Evolutionary conservation across 2,797 vertebrate genomes (phyloP).

Genomic region (Chaetophractus vellerosus): DNA sequence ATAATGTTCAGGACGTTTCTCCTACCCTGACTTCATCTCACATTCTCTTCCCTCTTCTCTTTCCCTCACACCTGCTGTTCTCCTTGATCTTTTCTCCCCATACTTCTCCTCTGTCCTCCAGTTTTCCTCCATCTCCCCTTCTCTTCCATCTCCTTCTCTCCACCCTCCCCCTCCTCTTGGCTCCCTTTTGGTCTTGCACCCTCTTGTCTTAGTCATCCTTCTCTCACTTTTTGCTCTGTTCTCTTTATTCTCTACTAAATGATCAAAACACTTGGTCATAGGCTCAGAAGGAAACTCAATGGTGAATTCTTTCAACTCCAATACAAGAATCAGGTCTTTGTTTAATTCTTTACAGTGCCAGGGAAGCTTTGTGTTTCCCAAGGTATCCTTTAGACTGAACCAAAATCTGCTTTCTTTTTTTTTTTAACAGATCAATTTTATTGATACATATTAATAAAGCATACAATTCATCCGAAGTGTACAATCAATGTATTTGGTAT

Average conservation of each 20-base stretch:
- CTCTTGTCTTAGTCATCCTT: neutral
- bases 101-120: neutral
- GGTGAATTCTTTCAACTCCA: neutral
- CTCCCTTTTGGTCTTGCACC: neutral
- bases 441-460: no score
- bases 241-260: conserved; percentile 40
- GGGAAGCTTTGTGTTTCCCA: conserved; percentile 23
- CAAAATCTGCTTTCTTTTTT: conserved; percentile 25
- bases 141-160: neutral
- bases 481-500: no score
- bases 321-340: neutral
- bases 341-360: conserved; percentile 15
- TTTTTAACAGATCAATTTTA: no score
- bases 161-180: neutral
- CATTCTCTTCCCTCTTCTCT: accelerated
- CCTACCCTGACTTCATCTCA: no score
- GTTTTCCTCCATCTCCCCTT: neutral
- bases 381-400: conserved; percentile 22
- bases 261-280: conserved; percentile 4
- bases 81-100: neutral
- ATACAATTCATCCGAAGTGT: neutral
- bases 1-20: neutral
- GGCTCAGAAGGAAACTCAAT: conserved; percentile 39
- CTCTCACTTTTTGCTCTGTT: conserved; percentile 31
- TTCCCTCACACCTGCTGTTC: no score